Base-by-base conservation (phyloP, 2,888 invertebrate genomes). In the Noctuana brunneofusca region DNA sequence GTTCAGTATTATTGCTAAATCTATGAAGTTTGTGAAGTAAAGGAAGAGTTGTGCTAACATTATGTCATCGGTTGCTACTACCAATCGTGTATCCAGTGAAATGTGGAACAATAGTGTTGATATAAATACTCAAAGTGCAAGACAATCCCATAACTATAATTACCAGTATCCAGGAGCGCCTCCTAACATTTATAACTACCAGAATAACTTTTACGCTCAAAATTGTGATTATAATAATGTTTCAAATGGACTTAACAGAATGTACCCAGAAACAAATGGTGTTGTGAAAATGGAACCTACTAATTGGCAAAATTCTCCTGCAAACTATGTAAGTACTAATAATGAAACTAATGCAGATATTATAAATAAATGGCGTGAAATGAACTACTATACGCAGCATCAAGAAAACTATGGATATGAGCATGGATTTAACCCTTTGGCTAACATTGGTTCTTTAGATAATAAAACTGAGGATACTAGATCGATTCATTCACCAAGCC, bases 51-150 rank as follows among this genome's bases (percentile, higher is more conserved):
- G 63, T 70, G 59, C 69, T 64, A 64, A 65, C 68, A 68, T 60
- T 43, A 89, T 89, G 89, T 85, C 85, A 66, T 83, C 84, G 65
- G 78, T 79, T 53, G 83, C 88, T 55, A 77, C 86, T 55, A 82
- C 80, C 43, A 89, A 85, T 70, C 84, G 84, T 77, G 35, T 62
- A 30, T 76, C 81, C 1, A 84, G 83, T 86, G 87, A 87, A 75
- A 87, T 87, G 85, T 89, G 89, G 87, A 86, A 84, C 73, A 83
- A 83, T 73, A 72, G 79, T 82, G 74, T 68, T 53, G 83, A 86
- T 67, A 75, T 82, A 66, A 85, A 81, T 70, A 69, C 72, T 73
- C 82, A 81, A 75, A 84, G 80, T 85, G 81, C 69, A 16, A 75
- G 64, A 66, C 80, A 82, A 70, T 46, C 73, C n/a, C 84, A 82